phyloP scores from a whole-genome alignment of 2,888 invertebrate genomes.

The Cryptocephalus primarius region DNA sequence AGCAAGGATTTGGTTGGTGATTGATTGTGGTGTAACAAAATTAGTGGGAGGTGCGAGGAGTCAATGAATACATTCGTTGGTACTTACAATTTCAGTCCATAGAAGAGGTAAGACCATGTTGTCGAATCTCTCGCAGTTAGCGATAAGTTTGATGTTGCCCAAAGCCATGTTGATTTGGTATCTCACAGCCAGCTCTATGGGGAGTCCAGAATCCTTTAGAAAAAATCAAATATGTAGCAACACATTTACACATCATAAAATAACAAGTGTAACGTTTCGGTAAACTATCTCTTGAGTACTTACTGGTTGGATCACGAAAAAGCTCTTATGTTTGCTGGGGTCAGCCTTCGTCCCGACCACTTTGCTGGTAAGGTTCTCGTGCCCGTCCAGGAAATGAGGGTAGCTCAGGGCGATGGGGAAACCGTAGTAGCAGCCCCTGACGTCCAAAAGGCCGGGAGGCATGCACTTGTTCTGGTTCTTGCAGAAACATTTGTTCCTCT shows the following conservation, averaged over 20 bases:
- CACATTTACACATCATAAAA: conserved; percentile 1
- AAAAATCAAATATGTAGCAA: conserved; percentile 7
- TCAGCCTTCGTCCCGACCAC: conserved; percentile 56
- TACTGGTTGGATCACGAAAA: conserved; percentile 71
- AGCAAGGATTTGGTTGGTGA: too few species aligned
- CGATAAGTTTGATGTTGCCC: conserved; percentile 54
- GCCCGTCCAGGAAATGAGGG: conserved; percentile 75
- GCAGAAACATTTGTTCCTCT: conserved; percentile 78
- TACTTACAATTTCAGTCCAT: conserved; percentile 87
- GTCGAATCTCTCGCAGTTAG: conserved; percentile 55
- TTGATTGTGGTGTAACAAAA: conserved; percentile 1
- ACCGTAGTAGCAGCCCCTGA: conserved; percentile 79
- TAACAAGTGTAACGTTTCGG: not conserved
- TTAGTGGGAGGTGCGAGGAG: too few species aligned
- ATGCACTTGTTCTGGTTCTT: conserved; percentile 50
- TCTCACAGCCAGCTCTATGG: conserved; percentile 65
- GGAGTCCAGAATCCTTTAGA: conserved; percentile 55
- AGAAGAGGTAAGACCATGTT: conserved; percentile 67
- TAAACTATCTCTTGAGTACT: conserved; percentile 27
- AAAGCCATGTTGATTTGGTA: conserved; percentile 84
- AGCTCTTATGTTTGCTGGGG: conserved; percentile 52
- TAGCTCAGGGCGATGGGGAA: conserved; percentile 82
- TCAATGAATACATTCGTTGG: too few species aligned
- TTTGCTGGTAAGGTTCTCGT: conserved; percentile 49
- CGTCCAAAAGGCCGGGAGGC: conserved; percentile 67